These are phyloP conservation scores for Heliconius erato DNA, from an alignment of 2,888 invertebrate species.

Conservation along the genomic window DNA sequence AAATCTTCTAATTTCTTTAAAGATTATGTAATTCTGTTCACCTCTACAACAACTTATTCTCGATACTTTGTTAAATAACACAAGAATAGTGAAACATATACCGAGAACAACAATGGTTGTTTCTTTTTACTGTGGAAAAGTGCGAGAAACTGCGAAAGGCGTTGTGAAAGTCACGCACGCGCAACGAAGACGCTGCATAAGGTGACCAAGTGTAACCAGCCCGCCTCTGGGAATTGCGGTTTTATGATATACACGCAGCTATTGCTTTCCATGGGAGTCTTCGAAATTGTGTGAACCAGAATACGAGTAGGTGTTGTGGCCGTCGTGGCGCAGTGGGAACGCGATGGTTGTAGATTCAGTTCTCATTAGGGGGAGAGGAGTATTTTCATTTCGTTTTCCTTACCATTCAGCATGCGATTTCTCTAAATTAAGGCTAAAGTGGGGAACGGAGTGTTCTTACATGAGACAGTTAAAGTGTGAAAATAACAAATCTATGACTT, in stretches of 20 bases:
- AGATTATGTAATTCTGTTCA: background rate
- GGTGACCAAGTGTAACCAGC: conserved; percentile 60
- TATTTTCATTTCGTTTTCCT: too few relatives aligned
- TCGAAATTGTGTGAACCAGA: conserved; percentile 6
- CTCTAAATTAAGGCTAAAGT: too few relatives aligned
- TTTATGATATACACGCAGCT: conserved; percentile 39
- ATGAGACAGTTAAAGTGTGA: background rate
- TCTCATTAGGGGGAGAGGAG: too few relatives aligned
- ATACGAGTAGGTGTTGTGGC: background rate
- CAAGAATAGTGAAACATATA: conserved; percentile 22
- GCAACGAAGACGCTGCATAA: conserved; percentile 63
- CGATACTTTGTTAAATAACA: conserved; percentile 6
- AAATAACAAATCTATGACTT: background rate
- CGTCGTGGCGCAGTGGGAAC: background rate
- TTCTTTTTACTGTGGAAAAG: conserved; percentile 63
- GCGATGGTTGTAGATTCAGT: background rate
- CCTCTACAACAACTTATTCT: background rate
- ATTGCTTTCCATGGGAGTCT: conserved; percentile 44
- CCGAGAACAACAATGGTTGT: conserved; percentile 52
- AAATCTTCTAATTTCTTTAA: background rate
- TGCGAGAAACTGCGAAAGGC: conserved; percentile 70
- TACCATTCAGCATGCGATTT: too few relatives aligned
- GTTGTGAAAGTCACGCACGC: conserved; percentile 71
- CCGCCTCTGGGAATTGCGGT: conserved; percentile 55
- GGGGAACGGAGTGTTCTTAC: too few relatives aligned